Conservation (phyloP, 2,113 vertebrate species). For the Herpailurus yagouaroundi region DNA sequence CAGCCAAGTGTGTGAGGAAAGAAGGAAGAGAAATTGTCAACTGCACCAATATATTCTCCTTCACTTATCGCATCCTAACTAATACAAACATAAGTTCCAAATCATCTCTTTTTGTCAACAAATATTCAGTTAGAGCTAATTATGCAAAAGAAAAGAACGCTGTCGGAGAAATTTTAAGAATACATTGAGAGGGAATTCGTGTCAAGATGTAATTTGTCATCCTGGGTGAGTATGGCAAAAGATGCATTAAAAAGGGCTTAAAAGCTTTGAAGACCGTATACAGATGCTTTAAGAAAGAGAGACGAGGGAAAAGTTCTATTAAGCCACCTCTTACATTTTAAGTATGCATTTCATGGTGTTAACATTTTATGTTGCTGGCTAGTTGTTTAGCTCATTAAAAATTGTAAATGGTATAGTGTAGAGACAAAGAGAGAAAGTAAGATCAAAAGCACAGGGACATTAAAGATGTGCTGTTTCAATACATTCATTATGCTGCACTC, state of each 20-base stretch:
- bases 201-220: background rate
- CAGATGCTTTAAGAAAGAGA: background rate
- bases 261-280: background rate
- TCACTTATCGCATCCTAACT: background rate
- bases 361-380: constrained; percentile 23
- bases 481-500: constrained; percentile 34
- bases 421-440: constrained; percentile 47
- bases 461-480: constrained; percentile 63
- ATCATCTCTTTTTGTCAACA: constrained; percentile 36
- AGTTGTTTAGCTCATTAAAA: background rate
- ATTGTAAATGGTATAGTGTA: background rate
- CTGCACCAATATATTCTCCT: background rate
- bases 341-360: background rate
- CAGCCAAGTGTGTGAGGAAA: background rate
- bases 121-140: background rate
- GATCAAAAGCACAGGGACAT: constrained; percentile 1
- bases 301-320: background rate
- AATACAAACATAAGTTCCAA: background rate
- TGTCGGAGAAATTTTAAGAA: constrained; percentile 20
- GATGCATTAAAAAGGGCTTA: background rate
- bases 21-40: constrained; percentile 19
- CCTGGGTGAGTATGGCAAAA: background rate
- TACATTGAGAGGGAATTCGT: background rate
- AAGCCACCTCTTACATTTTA: background rate
- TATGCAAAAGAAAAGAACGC: background rate